phyloP scores from a whole-genome alignment of 2,888 invertebrate genomes.

The Eupithecia subumbrata region DNA sequence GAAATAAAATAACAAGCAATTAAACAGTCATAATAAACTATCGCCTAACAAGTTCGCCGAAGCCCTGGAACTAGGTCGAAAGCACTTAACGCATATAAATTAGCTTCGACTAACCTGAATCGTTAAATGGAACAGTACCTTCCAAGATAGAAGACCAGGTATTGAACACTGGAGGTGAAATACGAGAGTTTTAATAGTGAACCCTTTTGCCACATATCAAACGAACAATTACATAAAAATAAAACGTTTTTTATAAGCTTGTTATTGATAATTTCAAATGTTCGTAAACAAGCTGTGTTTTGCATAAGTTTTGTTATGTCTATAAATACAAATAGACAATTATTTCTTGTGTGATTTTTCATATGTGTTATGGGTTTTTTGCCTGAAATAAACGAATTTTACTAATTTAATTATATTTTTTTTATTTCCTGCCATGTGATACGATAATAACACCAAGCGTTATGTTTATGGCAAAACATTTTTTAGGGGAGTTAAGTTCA shows the following conservation, averaged over 20 bases:
- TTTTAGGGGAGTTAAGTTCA: neutral
- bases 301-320: neutral
- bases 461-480: neutral
- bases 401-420: no score
- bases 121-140: slow-evolving; percentile 38
- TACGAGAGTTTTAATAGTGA: no score
- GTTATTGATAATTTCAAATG: neutral
- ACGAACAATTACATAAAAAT: neutral
- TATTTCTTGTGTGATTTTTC: no score
- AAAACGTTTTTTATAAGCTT: neutral
- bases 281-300: neutral
- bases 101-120: slow-evolving; percentile 34
- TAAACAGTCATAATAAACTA: slow-evolving; percentile 35
- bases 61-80: slow-evolving; percentile 29
- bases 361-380: no score
- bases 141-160: slow-evolving; percentile 13
- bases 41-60: slow-evolving; percentile 31
- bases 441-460: neutral
- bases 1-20: slow-evolving; percentile 26
- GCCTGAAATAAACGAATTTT: no score
- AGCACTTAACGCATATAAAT: slow-evolving; percentile 34
- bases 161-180: neutral
- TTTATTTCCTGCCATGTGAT: neutral
- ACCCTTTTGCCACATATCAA: neutral
- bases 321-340: neutral